Percentiles rank a stretch among this genome's conserved stretches.
These are phyloP conservation scores for Drosophila mimica DNA, from an alignment of 2,888 invertebrate species.

Conservation along the genomic window DNA sequence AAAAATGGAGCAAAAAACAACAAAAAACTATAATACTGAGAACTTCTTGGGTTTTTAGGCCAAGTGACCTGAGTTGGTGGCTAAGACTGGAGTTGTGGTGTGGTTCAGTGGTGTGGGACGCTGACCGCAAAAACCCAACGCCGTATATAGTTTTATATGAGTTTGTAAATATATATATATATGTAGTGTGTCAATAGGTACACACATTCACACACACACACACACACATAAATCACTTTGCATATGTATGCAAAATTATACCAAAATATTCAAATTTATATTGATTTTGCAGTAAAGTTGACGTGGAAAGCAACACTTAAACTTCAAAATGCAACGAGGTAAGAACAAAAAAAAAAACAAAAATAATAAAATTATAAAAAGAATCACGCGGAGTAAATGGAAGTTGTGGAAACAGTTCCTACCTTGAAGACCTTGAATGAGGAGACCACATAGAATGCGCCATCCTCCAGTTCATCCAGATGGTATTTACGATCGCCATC, in stretches of 20 bases:
- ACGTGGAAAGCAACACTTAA: slow-evolving; percentile 73
- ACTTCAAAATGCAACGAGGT: slow-evolving; percentile 51
- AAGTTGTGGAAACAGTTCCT: slow-evolving; percentile 77
- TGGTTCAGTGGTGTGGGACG: slow-evolving; percentile 32
- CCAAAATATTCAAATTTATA: slow-evolving; percentile 84
- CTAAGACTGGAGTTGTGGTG: slow-evolving; percentile 9
- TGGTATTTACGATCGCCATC: slow-evolving; percentile 94
- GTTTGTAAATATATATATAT: slow-evolving; percentile 6
- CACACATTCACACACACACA: neutral
- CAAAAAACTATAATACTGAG: slow-evolving; percentile 47
- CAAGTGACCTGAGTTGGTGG: slow-evolving; percentile 60
- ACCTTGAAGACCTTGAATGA: slow-evolving; percentile 97
- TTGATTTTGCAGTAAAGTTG: slow-evolving; percentile 78
- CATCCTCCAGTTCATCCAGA: slow-evolving; percentile 94
- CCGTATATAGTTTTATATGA: slow-evolving; percentile 63
- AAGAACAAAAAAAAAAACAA: slow-evolving; percentile 3
- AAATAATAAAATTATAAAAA: slow-evolving; percentile 5
- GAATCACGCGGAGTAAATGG: slow-evolving; percentile 14
- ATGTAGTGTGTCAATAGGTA: slow-evolving; percentile 6
- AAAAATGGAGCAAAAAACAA: slow-evolving; percentile 53
- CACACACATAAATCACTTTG: slow-evolving; percentile 18
- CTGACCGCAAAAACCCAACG: slow-evolving; percentile 69
- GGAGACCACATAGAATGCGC: slow-evolving; percentile 96
- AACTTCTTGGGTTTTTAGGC: slow-evolving; percentile 66
- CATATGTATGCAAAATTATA: slow-evolving; percentile 65